Evolutionary conservation across 2,797 vertebrate species (phyloP).

Genomic region (Danio choprae): DNA sequence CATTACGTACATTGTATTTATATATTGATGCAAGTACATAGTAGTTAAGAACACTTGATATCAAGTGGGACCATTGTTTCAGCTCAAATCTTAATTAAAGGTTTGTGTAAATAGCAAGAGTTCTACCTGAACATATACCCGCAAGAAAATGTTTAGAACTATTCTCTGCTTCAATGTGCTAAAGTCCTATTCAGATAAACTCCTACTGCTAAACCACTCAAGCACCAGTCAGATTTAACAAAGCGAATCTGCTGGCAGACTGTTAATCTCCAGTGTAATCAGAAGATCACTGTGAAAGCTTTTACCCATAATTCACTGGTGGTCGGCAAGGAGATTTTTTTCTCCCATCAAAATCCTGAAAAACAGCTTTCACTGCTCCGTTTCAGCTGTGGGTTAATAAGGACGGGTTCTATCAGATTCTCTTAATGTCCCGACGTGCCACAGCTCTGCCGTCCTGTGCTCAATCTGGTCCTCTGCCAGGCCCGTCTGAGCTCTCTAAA

Average conservation of each 20-base stretch:
- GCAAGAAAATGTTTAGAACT: background rate
- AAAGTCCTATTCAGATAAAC: background rate
- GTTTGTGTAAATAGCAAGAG: no score
- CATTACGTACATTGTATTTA: no score
- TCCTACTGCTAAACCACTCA: background rate
- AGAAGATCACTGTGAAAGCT: slow-evolving; percentile 21
- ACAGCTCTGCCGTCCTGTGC: slow-evolving; percentile 5
- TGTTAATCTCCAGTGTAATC: slow-evolving; percentile 24
- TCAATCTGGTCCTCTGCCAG: slow-evolving; percentile 36
- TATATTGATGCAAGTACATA: no score
- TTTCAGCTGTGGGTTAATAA: slow-evolving; percentile 36
- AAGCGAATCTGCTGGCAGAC: background rate
- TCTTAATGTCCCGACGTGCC: background rate
- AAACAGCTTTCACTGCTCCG: slow-evolving; percentile 3
- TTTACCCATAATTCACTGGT: slow-evolving; percentile 34
- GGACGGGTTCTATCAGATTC: slow-evolving; percentile 30
- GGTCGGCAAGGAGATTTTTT: slow-evolving; percentile 1
- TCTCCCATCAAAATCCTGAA: slow-evolving; percentile 8
- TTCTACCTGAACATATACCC: background rate
- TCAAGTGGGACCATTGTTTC: no score
- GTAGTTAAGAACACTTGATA: no score
- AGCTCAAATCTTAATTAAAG: no score
- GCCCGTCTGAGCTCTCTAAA: slow-evolving; percentile 38
- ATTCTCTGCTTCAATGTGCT: background rate
- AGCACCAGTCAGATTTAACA: background rate